Conservation (phyloP, 1,140 invertebrate genomes). For the Campoletis sonorensis region DNA sequence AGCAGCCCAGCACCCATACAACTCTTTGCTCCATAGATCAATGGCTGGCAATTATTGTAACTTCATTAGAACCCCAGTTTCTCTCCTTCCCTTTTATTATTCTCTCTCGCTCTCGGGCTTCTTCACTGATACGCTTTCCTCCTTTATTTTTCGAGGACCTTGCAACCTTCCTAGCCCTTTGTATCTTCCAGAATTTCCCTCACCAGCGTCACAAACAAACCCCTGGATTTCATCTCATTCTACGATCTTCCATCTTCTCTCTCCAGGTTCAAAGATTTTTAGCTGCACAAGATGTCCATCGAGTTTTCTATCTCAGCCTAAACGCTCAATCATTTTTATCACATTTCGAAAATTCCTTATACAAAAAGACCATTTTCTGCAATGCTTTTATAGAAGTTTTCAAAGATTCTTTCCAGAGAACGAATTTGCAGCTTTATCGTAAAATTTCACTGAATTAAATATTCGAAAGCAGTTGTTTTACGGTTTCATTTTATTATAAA, state of each 20-base stretch:
- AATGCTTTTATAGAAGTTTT: too few species aligned
- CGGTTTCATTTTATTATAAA: too few species aligned
- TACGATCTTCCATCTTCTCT: constrained; percentile 27
- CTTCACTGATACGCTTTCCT: constrained; percentile 54
- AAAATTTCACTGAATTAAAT: too few species aligned
- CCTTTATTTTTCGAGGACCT: neutral
- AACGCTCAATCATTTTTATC: too few species aligned
- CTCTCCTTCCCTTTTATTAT: constrained; percentile 32
- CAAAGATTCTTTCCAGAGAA: too few species aligned
- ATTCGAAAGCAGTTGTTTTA: too few species aligned
- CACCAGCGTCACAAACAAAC: neutral
- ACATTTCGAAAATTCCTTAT: too few species aligned
- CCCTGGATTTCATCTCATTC: constrained; percentile 26
- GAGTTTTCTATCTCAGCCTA: neutral
- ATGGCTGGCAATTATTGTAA: constrained; percentile 77
- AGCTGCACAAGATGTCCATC: neutral
- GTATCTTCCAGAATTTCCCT: constrained; percentile 22
- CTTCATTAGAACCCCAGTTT: constrained; percentile 71
- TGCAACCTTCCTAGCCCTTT: neutral
- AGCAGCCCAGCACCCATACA: constrained; percentile 58
- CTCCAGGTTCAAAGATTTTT: constrained; percentile 41
- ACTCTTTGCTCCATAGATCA: constrained; percentile 75
- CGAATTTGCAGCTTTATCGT: too few species aligned
- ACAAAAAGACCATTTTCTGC: too few species aligned
- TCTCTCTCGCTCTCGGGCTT: constrained; percentile 40